Evolutionary conservation across 2,888 invertebrate genomes (phyloP), one percentile per base, ranked within the genome.

Genomic region (Nomada hirtipes): DNA sequence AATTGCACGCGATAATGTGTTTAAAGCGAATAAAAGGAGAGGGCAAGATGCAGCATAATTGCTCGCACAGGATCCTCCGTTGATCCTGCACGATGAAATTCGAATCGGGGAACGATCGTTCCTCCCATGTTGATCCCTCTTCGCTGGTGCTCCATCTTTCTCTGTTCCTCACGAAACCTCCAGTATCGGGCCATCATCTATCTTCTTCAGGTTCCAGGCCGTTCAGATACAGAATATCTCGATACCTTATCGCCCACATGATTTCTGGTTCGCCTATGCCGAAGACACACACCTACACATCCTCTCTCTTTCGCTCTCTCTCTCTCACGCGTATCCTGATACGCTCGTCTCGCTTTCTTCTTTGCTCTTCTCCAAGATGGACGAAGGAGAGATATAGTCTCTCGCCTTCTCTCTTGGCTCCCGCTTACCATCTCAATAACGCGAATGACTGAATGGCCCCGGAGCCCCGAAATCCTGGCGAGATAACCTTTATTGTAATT

Each of bases 401-500:
- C 67, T 69, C 63, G 50, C 42, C 59, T 15, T 80, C 29, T 67
- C 61, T 47, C 59, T 60, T 60, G 76, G 26, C 72, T 83, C 89
- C 87, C 86, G 83, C 86, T 92, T 92, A 92, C 90, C 92, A 91
- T 91, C 90, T 91, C 91, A 92, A 92, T 91, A 89, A 91, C 89
- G 87, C 82, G 88, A 88, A 88, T 83, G 88, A 88, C 88, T 88
- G 88, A 88, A 88, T 83, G 87, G 82, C 80, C 80, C 70, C 80
- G 81, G 81, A 89, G 88, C 88, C 90, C 90, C 88, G 90, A 91
- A 91, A 92, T 92, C 90, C 89, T 82, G 63, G 74, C 73, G 88
- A 90, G 92, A 92, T 92, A 92, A 92, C 92, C 92, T 91, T 90
- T 90, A 92, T 92, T 92, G 89, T 92, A 92, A 92, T 92, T 92